Base-by-base conservation (phyloP, 2,797 vertebrate genomes). In the Falco concolor region DNA sequence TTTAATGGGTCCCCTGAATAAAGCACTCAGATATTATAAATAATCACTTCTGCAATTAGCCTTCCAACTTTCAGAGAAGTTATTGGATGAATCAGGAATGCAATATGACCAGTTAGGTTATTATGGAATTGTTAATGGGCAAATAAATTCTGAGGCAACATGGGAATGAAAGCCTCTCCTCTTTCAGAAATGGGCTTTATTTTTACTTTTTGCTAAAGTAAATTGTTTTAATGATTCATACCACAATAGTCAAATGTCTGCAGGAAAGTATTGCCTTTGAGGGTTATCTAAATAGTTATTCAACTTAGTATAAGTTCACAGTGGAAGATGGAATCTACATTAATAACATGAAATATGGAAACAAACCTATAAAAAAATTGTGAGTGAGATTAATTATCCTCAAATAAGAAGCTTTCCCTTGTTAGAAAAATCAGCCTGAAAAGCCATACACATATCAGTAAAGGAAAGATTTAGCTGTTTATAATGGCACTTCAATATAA, bases 231-330 rank as follows among this genome's bases (percentile, higher is more conserved):
- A 74, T 65, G 67, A 75, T 47, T 79, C 82, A 89, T 93, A 82
- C 69, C 61, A 92, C 52, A 80, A 96, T 44, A 96, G 75, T 32
- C n/a, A 36, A 87, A 89, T 53, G 60, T 68, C 87, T 91, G n/a
- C n/a, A 88, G 76, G 47, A 84, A 95, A 88, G 73, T 84, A 45
- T 84, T 95, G 93, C 90, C 63, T 96, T 91, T 84, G 65, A 87
- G 59, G 65, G 91, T 94, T 96, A 95, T 91, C 95, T 95, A 96
- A 96, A 95, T 87, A 96, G 83, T 89, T 91, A 88, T 6, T 88
- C 80, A 93, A 24, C 45, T 65, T 90, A 90, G 38, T 27, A 22
- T 42, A 95, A 96, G 13, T 91, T 94, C 93, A 93, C 36, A 81
- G 77, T 74, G 32, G 61, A 93, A 95, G 69, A 93, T 82, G 80